These are phyloP conservation scores for Baronia brevicornis DNA, from an alignment of 2,888 invertebrate genomes.

Conservation along the genomic window DNA sequence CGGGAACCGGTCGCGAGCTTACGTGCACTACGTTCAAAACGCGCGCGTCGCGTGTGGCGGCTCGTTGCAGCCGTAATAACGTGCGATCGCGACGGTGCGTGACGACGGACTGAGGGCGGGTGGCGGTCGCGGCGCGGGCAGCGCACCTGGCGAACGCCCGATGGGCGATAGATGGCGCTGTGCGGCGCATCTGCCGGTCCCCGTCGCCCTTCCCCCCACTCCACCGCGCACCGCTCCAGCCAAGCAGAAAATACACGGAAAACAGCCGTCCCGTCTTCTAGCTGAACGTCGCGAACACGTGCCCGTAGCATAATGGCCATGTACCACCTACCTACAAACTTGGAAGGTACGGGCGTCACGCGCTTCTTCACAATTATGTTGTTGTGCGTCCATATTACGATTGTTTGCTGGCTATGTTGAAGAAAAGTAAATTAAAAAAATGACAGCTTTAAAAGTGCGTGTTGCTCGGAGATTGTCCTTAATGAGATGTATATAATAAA, in stretches of 20 bases:
- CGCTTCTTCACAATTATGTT: slow-evolving; percentile 32
- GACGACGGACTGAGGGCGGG: slow-evolving; percentile 71
- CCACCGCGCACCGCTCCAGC: slow-evolving; percentile 26
- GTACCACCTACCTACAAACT: too few species aligned
- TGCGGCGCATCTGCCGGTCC: slow-evolving; percentile 66
- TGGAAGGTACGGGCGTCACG: slow-evolving; percentile 41
- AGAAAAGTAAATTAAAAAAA: too few species aligned
- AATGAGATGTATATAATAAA: too few species aligned
- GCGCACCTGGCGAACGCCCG: slow-evolving; percentile 54
- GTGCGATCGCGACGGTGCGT: slow-evolving; percentile 63
- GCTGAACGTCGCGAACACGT: slow-evolving; percentile 54
- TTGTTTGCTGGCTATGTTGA: slow-evolving; percentile 3
- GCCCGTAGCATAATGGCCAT: slow-evolving; percentile 39
- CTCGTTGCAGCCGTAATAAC: slow-evolving; percentile 46
- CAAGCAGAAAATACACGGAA: slow-evolving; percentile 69
- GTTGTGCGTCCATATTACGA: slow-evolving; percentile 10
- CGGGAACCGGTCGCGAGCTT: slow-evolving; percentile 63
- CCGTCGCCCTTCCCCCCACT: slow-evolving; percentile 32
- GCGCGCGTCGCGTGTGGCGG: slow-evolving; percentile 66
- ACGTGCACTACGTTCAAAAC: slow-evolving; percentile 70
- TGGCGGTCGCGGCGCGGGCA: slow-evolving; percentile 61
- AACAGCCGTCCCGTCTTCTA: slow-evolving; percentile 56
- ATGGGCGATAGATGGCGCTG: slow-evolving; percentile 68
- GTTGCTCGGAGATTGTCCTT: too few species aligned
- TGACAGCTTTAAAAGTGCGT: too few species aligned